Base-by-base conservation (phyloP, 2,113 vertebrate genomes). In the Daubentonia madagascariensis region DNA sequence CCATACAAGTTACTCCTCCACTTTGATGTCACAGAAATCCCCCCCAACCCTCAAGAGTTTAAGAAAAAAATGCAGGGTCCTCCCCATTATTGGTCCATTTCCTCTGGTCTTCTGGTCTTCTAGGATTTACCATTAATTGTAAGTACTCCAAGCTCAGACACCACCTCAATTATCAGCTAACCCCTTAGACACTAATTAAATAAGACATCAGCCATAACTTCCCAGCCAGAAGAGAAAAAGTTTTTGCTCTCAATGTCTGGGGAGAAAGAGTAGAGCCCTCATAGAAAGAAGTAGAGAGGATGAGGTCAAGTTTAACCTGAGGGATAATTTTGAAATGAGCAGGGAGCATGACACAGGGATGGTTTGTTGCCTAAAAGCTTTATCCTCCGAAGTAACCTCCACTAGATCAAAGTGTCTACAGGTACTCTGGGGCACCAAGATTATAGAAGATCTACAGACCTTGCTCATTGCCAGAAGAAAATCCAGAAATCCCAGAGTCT, bases 121-220 rank as follows among this genome's bases (percentile, higher is more conserved):
- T n/a, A 94, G 37, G 50, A 88, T 81, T 61, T 95, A 32, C 14
- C 23, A 52, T 61, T 96, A 97, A 89, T 81, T 95, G 45, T 30
- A 57, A 65, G 32, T 80, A 48, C 13, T 88, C 23, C 43, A 68
- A 16, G 28, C 11, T 79, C 50, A 37, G 50, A 25, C 22, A 23
- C 30, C 81, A 32, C 45, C 22, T 73, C 76, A 88, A 94, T 93
- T 85, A 91, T 25, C 70, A 80, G 57, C n/a, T 40, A 93, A 88
- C 18, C 59, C 88, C 89, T 93, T 54, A 97, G 97, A 96, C 61
- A 85, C 59, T 96, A 96, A 97, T 97, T 98, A 98, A 90, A 54
- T 18, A 96, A 88, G 88, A 65, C 89, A 48, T 93, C 96, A 81
- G 96, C 70, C 89, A 88, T 88, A 61, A 57, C 35, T 63, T 91